Percentiles rank a stretch among this genome's conserved stretches.
These are phyloP conservation scores for Magallana ariakensis DNA, from an alignment of 1,140 invertebrate genomes.

Conservation along the genomic window DNA sequence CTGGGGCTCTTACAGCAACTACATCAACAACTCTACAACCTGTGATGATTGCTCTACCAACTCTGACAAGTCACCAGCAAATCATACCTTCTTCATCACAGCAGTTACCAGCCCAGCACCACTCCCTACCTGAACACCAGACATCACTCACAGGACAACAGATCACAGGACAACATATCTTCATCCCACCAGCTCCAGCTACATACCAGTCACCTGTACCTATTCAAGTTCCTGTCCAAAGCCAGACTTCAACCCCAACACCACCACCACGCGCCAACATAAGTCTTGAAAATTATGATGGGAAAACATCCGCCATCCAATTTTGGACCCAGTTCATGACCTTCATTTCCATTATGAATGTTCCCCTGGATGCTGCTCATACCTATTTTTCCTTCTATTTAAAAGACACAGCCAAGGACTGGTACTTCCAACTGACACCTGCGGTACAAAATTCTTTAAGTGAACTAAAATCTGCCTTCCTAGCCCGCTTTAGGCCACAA, in stretches of 20 bases:
- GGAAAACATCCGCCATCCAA: background rate
- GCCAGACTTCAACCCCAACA: background rate
- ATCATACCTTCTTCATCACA: no score
- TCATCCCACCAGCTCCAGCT: background rate
- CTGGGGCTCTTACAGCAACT: background rate
- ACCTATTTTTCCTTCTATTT: background rate
- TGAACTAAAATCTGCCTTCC: background rate
- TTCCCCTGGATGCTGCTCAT: background rate
- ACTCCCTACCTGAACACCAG: no score
- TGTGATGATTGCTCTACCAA: background rate
- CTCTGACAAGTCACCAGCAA: no score
- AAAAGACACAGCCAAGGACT: conserved; percentile 33
- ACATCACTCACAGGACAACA: background rate
- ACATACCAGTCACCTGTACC: background rate
- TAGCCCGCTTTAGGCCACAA: conserved; percentile 13
- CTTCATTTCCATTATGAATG: conserved; percentile 22
- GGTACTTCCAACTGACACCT: background rate
- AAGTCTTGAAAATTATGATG: background rate
- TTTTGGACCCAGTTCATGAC: conserved; percentile 40
- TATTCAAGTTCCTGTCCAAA: background rate
- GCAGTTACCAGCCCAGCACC: no score
- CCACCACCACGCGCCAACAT: background rate
- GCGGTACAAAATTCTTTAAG: background rate
- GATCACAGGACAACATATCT: no score
- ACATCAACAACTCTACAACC: background rate